Base-by-base conservation (phyloP, 1,140 invertebrate species). In the Lordiphosa collinella region DNA sequence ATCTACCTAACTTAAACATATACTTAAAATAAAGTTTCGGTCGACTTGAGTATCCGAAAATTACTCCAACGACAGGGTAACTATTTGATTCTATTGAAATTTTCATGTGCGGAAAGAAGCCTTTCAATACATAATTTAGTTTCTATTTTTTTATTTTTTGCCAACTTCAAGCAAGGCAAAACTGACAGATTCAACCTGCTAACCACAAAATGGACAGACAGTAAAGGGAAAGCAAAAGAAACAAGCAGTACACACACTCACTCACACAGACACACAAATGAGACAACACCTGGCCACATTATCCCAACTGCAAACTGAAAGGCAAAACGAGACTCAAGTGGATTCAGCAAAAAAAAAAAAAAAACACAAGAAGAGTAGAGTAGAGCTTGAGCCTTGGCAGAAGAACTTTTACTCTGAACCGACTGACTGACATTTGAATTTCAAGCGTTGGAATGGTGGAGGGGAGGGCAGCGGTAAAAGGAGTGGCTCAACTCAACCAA, bases 381-480 rank as follows among this genome's bases (percentile, higher is more conserved):
- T 11, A 7, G 18, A 16, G 22, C 14, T 29, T 13, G 31, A 12
- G 14, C 75, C 56, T 51, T 50, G 69, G 38, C 57, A 54, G 18
- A 5, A 50, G 14, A 71, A 80, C 41, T 82, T 80, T 82, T 76
- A 51, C 61, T 70, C 50, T 51, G 70, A 53, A 51, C 71, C 53
- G 54, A 76, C 56, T 38, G 44, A 55, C 48, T 63, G 74, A 82
- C 75, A 82, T 80, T 80, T 80, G 75, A 80, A 82, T 80, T 80
- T 70, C 76, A 67, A 70, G 67, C 35, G 62, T 37, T 57, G 47
- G 35, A 41, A 61, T 64, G 22, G 35, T 11, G 12, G 22, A 22
- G 13, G 29, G 14, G n/a, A 10, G 14, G 12, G 7, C 16, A 13
- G 14, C n/a, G 14, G 13, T 22, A 22, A 12, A 16, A 36, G 29